Conservation (phyloP, 2,888 invertebrate species). For the Netelia fuscicornis region DNA sequence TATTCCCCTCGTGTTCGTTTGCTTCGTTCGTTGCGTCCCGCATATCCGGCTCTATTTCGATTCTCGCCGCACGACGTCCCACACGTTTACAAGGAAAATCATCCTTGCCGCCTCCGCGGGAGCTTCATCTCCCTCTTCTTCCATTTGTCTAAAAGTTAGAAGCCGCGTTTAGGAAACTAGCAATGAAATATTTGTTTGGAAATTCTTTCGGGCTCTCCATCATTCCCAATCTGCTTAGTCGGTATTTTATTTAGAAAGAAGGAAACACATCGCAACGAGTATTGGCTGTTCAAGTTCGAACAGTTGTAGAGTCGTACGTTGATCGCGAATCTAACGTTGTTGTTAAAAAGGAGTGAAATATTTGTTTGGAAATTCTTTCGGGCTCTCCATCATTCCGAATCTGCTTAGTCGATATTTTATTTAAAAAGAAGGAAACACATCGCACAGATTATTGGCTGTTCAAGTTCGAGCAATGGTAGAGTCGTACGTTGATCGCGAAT, state of each 20-base stretch:
- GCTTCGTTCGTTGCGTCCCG: slow-evolving; percentile 26
- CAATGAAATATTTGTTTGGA: slow-evolving; percentile 10
- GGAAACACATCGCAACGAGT: neutral
- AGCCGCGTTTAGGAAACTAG: slow-evolving; percentile 7
- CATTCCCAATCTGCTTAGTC: neutral
- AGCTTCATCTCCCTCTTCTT: neutral
- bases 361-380: neutral
- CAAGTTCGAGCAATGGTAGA: too few relatives aligned
- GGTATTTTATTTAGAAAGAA: neutral
- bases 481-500: too few relatives aligned
- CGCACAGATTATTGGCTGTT: too few relatives aligned
- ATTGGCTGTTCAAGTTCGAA: too few relatives aligned
- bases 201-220: neutral
- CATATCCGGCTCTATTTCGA: slow-evolving; percentile 58
- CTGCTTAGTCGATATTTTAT: neutral
- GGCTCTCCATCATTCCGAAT: neutral
- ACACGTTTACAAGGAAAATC: slow-evolving; percentile 33
- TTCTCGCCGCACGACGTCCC: neutral
- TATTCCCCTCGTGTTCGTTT: neutral
- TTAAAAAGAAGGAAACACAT: neutral
- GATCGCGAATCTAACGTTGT: too few relatives aligned
- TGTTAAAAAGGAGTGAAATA: slow-evolving; percentile 5
- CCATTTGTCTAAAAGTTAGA: neutral
- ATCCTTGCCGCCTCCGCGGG: slow-evolving; percentile 32
- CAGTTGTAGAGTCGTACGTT: too few relatives aligned